phyloP scores from a whole-genome alignment of 2,797 vertebrate species.

The Distichodus sexfasciatus region DNA sequence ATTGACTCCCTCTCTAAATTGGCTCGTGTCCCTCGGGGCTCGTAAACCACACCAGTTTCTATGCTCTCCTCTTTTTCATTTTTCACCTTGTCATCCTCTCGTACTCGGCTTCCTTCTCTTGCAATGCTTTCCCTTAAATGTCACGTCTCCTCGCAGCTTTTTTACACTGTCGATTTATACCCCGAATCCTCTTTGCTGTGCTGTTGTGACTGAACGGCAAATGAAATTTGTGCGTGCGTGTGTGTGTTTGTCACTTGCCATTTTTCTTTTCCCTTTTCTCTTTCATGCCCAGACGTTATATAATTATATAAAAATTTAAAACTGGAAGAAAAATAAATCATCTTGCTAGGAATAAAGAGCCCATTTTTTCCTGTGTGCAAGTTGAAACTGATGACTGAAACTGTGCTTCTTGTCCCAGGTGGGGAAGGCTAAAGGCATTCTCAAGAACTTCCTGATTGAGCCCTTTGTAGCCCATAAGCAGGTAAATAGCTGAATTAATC shows the following conservation, averaged over 20 bases:
- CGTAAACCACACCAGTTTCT: slow-evolving; percentile 2
- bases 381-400: not conserved
- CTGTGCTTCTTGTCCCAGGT: slow-evolving; percentile 71
- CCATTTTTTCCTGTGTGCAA: too few species aligned
- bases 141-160: slow-evolving; percentile 18
- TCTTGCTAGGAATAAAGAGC: too few species aligned
- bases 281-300: too few species aligned
- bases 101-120: not conserved
- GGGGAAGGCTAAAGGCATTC: slow-evolving; percentile 87
- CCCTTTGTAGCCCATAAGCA: slow-evolving; percentile 92
- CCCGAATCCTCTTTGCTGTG: slow-evolving; percentile 11
- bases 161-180: slow-evolving; percentile 40
- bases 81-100: slow-evolving; percentile 12
- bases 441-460: slow-evolving; percentile 97
- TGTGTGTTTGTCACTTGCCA: not conserved
- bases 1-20: not conserved
- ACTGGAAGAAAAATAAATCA: too few species aligned
- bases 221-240: slow-evolving; percentile 5
- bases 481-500: slow-evolving; percentile 64
- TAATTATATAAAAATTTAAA: too few species aligned
- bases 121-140: slow-evolving; percentile 36
- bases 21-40: slow-evolving; percentile 11
- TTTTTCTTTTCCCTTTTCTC: too few species aligned
- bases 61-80: slow-evolving; percentile 6
- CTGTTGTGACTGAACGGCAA: slow-evolving; percentile 16